Base-by-base conservation (phyloP, 2,888 invertebrate genomes). In the Andrena flavipes region DNA sequence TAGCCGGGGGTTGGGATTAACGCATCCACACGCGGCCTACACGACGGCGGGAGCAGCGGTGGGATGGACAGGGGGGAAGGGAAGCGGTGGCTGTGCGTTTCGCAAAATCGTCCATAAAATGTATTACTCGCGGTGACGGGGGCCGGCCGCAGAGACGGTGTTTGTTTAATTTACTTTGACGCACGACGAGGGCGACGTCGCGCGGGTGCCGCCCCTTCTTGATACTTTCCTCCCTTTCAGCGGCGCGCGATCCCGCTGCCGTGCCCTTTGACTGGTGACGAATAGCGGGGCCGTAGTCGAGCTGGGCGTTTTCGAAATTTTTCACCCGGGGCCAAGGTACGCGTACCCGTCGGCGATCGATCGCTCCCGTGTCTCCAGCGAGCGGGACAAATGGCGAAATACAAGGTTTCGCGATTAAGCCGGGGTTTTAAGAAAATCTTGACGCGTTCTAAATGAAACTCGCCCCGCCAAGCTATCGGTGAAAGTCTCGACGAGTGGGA, bases 91-190 rank as follows among this genome's bases (percentile, higher is more conserved):
- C 60, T 59, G 54, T 73, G 83, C 74, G 83, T 88, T 89, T 88
- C 90, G 87, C 85, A 88, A 89, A 90, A 90, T 90, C 86, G 87
- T 83, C 87, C 88, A 87, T 90, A 88, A 91, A 89, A 88, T 85
- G 87, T 88, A 88, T 88, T 83, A 88, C 86, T 83, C 79, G 80
- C 75, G 82, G 76, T 78, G 77, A 23, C 73, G 71, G 54, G 68
- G 30, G 42, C 51, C 81, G 78, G 80, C 88, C 72, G 30, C 77
- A 76, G 74, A 78, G 75, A 78, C 83, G 83, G 84, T 84, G 89
- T 88, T 88, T 88, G 88, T 88, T 88, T 88, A 89, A 89, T 86
- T 86, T 81, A 86, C 86, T 86, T 86, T 86, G 73, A 85, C 77
- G 82, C 69, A 49, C 10, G 70, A 29, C 67, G 68, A 59, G 74